Conservation (phyloP, 2,888 invertebrate genomes). For the Nesidiocoris tenuis region DNA sequence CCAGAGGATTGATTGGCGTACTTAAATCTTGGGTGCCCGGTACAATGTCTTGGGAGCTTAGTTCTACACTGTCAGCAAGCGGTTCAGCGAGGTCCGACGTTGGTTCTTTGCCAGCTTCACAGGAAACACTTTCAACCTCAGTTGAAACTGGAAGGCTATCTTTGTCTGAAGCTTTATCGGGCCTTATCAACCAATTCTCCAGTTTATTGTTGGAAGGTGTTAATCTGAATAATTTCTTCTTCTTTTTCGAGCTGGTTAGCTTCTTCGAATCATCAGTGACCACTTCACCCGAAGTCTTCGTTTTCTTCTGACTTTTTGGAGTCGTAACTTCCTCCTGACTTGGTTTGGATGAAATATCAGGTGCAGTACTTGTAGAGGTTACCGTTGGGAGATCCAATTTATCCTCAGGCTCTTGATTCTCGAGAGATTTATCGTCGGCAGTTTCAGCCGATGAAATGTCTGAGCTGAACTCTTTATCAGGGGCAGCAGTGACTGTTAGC, state of each 20-base stretch:
- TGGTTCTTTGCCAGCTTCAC: neutral
- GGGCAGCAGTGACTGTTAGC: too few relatives aligned
- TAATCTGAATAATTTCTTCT: conserved; percentile 12
- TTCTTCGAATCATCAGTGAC: neutral
- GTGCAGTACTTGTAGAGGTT: conserved; percentile 2
- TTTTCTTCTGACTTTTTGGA: neutral
- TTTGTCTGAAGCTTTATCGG: conserved; percentile 7
- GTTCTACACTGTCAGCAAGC: neutral
- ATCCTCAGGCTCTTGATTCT: too few relatives aligned
- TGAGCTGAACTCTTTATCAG: too few relatives aligned
- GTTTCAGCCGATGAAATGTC: too few relatives aligned
- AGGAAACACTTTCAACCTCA: neutral
- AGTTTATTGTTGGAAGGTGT: conserved; percentile 2
- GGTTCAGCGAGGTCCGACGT: neutral
- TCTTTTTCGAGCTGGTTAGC: conserved; percentile 2
- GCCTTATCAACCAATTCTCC: conserved; percentile 29
- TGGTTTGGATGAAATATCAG: conserved; percentile 11
- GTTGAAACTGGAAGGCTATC: neutral
- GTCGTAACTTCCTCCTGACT: neutral
- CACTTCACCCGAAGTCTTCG: neutral
- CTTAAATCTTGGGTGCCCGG: conserved; percentile 19
- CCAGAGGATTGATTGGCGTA: neutral
- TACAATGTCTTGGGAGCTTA: conserved; percentile 23
- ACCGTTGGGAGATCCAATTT: too few relatives aligned
- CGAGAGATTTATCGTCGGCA: neutral